Conservation (phyloP, 2,113 vertebrate species). For the Coregonus clupeaformis region DNA sequence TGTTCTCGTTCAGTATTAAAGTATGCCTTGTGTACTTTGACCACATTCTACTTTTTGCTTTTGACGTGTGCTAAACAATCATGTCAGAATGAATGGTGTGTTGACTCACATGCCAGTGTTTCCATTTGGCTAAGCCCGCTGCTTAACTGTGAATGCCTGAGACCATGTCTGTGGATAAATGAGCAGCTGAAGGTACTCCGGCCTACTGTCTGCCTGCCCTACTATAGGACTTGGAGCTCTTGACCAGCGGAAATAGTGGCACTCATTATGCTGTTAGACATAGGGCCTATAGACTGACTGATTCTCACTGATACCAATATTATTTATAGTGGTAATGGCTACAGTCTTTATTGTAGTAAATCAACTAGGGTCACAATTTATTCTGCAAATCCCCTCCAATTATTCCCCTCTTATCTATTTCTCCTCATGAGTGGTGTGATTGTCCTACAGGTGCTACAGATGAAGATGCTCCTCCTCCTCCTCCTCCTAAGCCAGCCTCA, state of each 20-base stretch:
- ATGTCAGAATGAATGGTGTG: constrained; percentile 69
- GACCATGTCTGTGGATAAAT: neutral
- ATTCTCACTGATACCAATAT: too few species aligned
- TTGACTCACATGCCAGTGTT: constrained; percentile 73
- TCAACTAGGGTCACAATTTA: neutral
- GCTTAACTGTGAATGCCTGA: constrained; percentile 60
- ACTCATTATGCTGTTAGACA: too few species aligned
- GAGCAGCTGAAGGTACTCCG: neutral
- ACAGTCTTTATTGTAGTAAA: too few species aligned
- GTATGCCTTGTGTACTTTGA: constrained; percentile 71
- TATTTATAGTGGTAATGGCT: too few species aligned
- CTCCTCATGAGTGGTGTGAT: neutral
- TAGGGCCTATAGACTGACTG: too few species aligned
- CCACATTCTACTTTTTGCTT: constrained; percentile 71
- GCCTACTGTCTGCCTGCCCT: neutral
- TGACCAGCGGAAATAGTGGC: too few species aligned
- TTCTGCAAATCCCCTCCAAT: neutral
- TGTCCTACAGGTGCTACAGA: neutral
- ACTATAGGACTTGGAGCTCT: too few species aligned
- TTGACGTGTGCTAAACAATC: constrained; percentile 74
- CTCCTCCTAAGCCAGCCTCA: neutral
- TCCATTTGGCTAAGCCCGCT: constrained; percentile 70
- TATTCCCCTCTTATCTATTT: neutral
- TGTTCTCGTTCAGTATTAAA: constrained; percentile 56
- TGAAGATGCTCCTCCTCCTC: neutral